Evolutionary conservation across 1,140 invertebrate species (phyloP), one percentile per base, ranked within the genome.

Genomic region (Aphidius gifuensis): DNA sequence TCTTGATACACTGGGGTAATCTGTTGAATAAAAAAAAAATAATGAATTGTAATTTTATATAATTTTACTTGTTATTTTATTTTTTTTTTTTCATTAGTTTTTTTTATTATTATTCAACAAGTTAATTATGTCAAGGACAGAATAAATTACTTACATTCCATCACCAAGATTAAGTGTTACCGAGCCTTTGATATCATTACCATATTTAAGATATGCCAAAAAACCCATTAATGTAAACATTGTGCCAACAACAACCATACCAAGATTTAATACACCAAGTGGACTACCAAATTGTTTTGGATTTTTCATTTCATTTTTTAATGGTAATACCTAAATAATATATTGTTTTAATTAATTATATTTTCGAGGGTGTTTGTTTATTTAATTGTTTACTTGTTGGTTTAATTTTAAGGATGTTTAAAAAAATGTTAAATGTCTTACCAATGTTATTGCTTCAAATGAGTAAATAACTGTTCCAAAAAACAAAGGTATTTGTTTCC

Each of bases 221-320:
- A 93, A 92, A 51, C 93, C 94, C 61, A 94, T 85, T 4, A 85
- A 80, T 6, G 91, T 85, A 74, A 94, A 94, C 65, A 94, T 85
- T 47, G 74, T 58, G 2, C 86, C 87, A 1, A 95, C 91, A 23
- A 90, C 81, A 1, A 87, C 75, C 93, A 96, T 96, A 46, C 91
- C 89, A 4, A 90, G 84, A 73, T 95, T 96, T 6, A 96, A 76
- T 1, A 96, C 92, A 1, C 94, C 93, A 5, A 88, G 73, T 4
- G 85, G 80, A 62, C 86, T 90, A 58, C 85, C 86, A 76, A 96
- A 96, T 61, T 86, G 84, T 62, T 83, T 79, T 0, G 92, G 90
- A n/a, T 85, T 85, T 67, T 85, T 87, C 93, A 97, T 96, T 73
- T 93, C 89, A 71, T 94, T 94, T 78, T 96, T 92, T 68, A 97